Evolutionary conservation across 2,888 invertebrate genomes (phyloP).

Genomic region (Rambutsinella grinnellia): DNA sequence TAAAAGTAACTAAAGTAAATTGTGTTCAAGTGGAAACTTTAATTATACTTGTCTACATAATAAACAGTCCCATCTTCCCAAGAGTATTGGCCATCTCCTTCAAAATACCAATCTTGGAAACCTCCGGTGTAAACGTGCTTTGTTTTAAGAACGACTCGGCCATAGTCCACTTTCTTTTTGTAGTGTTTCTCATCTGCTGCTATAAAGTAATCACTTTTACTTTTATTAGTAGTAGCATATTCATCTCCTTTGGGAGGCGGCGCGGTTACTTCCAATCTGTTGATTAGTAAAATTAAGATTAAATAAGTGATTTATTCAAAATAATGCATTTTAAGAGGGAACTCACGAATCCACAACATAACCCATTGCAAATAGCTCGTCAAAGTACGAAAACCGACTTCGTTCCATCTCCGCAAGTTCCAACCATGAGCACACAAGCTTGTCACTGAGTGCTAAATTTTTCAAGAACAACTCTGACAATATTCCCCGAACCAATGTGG

Average conservation of each 20-base stretch:
- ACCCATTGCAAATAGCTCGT: conserved; percentile 59
- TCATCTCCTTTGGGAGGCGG: conserved; percentile 15
- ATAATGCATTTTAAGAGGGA: neutral
- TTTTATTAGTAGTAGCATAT: conserved; percentile 7
- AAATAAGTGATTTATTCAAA: neutral
- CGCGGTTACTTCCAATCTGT: conserved; percentile 28
- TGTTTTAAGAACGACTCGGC: conserved; percentile 61
- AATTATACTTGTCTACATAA: conserved; percentile 37
- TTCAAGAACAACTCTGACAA: conserved; percentile 17
- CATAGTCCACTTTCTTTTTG: conserved; percentile 58
- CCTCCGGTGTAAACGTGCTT: conserved; percentile 64
- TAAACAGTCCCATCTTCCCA: conserved; percentile 63
- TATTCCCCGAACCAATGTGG: conserved; percentile 23
- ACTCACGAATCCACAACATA: conserved; percentile 61
- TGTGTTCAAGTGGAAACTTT: too few relatives aligned
- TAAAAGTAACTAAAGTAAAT: neutral
- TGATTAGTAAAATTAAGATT: conserved; percentile 6
- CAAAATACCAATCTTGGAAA: conserved; percentile 61
- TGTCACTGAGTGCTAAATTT: conserved; percentile 32
- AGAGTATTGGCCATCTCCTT: conserved; percentile 60
- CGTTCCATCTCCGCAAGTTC: conserved; percentile 46
- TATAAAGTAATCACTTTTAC: conserved; percentile 52
- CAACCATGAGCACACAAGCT: conserved; percentile 36
- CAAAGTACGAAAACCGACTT: conserved; percentile 60
- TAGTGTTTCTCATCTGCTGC: conserved; percentile 56